A percentile compares a stretch with the other conserved stretches of the same genome.
Evolutionary conservation across 1,140 invertebrate species (phyloP).

Genomic region (Limonius californicus): DNA sequence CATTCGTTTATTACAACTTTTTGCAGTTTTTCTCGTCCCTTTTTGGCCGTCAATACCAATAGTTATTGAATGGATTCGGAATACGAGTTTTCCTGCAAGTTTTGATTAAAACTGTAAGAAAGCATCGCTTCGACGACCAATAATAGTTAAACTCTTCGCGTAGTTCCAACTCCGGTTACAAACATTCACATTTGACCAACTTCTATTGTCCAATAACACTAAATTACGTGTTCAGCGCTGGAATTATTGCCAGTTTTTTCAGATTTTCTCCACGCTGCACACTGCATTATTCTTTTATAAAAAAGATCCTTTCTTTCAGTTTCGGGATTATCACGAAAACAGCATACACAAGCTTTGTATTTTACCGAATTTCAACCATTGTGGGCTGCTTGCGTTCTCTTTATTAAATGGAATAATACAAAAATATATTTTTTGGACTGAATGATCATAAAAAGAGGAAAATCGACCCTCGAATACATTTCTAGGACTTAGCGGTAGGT

Average conservation of each 20-base stretch:
- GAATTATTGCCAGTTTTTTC: not conserved
- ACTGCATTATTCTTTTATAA: not conserved
- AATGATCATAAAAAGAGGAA: no score
- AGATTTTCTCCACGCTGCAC: not conserved
- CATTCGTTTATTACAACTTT: no score
- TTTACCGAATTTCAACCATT: not conserved
- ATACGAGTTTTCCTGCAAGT: not conserved
- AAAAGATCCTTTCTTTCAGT: not conserved
- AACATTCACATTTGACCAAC: slow-evolving; percentile 13
- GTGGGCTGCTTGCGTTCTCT: no score
- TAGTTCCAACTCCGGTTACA: slow-evolving; percentile 6
- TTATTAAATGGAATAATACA: not conserved
- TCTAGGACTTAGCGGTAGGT: no score
- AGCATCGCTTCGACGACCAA: slow-evolving; percentile 5
- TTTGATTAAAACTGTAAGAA: slow-evolving; percentile 12
- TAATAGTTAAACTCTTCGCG: slow-evolving; percentile 2
- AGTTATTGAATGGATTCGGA: not conserved
- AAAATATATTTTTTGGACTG: not conserved
- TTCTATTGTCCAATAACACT: slow-evolving; percentile 12
- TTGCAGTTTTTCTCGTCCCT: no score
- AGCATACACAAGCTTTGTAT: not conserved
- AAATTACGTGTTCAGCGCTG: slow-evolving; percentile 3
- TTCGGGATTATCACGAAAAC: not conserved
- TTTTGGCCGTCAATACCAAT: not conserved
- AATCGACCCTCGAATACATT: no score